These are phyloP conservation scores for Trachymyrmex cornetzi DNA, from an alignment of 1,140 invertebrate species.

Conservation along the genomic window DNA sequence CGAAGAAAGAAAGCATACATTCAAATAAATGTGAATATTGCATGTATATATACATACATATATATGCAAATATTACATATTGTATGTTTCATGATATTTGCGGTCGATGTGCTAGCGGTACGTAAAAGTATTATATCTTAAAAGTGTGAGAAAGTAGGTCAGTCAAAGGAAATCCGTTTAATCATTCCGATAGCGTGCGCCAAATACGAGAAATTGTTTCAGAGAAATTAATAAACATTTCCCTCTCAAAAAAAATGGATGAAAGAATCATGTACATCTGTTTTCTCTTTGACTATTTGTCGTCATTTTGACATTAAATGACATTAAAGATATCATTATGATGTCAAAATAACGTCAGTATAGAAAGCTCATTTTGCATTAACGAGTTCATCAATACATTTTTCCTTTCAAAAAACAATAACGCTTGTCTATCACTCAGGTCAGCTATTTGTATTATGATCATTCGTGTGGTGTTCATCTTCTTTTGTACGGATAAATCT, in stretches of 20 bases:
- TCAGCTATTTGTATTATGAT: background rate
- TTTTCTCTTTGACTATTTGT: background rate
- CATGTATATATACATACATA: too few species aligned
- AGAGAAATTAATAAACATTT: constrained; percentile 36
- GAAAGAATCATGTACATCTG: constrained; percentile 11
- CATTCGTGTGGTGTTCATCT: background rate
- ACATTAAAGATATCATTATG: too few species aligned
- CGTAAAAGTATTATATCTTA: background rate
- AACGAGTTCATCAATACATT: background rate
- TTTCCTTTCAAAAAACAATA: background rate
- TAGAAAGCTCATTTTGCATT: background rate
- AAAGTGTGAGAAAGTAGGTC: constrained; percentile 29
- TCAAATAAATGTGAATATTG: constrained; percentile 3
- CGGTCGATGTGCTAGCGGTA: background rate
- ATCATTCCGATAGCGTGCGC: background rate
- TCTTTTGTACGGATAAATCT: background rate
- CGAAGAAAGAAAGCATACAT: background rate
- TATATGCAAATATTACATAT: too few species aligned
- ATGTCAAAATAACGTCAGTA: too few species aligned
- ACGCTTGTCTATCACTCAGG: background rate
- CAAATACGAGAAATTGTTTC: constrained; percentile 21
- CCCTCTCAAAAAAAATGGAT: constrained; percentile 23
- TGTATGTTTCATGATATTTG: too few species aligned
- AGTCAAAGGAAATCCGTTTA: constrained; percentile 28
- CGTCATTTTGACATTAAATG: too few species aligned